Evolutionary conservation across 2,113 vertebrate species (phyloP), one percentile per base, ranked within the genome.

Genomic region (Dolichotis patagonum): DNA sequence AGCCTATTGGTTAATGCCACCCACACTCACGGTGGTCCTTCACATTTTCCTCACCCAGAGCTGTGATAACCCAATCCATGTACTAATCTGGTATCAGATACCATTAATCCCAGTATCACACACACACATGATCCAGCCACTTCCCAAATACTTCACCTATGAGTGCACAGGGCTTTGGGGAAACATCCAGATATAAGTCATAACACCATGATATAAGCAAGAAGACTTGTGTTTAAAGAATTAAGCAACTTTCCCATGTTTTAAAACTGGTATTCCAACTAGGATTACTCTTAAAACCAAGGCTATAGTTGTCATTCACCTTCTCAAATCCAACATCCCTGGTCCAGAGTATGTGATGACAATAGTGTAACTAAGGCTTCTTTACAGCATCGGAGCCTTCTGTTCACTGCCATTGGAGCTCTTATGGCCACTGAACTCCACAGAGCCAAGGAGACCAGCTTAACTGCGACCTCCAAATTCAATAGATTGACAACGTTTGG

Each of bases 241-340:
- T 26, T 88, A 71, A 63, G 30, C 24, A 63, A 71, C 24, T 54
- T 80, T n/a, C 32, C 35, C 54, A 81, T 35, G 7, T 75, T 49
- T 32, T 83, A 93, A 94, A 93, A 75, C n/a, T 93, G 60, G 7
- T 3, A 80, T 60, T 91, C 22, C 43, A 89, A 63, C n/a, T n/a
- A 65, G 10, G 38, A 4, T 38, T 28, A 52, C 14, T 80, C 67
- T 78, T 73, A 54, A 95, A 63, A 22, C 8, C n/a, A n/a, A n/a
- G n/a, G n/a, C n/a, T n/a, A n/a, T n/a, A n/a, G 54, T 1, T 26
- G 3, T 41, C 75, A 58, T 1, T 1, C 5, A 4, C 26, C 24
- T 62, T 1, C 38, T 35, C 65, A 60, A 3, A 60, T 52, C 77
- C 52, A n/a, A 52, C 17, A 65, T 90, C 38, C 69, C 49, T n/a